Percentiles rank a stretch among this genome's conserved stretches.
Conservation (phyloP, 2,113 vertebrate genomes). For the Pionites leucogaster region DNA sequence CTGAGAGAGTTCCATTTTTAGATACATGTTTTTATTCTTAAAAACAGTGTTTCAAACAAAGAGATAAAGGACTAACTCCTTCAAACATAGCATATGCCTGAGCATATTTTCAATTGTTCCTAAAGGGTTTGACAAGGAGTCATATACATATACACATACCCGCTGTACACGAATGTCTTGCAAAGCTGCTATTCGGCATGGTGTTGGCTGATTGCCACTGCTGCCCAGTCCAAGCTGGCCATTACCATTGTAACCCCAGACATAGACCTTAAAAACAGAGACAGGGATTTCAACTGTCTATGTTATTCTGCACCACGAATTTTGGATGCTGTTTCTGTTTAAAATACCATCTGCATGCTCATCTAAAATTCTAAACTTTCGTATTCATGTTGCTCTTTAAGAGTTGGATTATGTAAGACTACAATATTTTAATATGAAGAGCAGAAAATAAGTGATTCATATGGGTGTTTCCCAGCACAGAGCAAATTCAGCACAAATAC, state of each 20-base stretch:
- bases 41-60: not conserved
- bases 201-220: slow-evolving; percentile 93
- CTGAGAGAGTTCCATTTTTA: not conserved
- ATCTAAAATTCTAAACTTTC: not conserved
- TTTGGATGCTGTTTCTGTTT: not conserved
- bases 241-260: slow-evolving; percentile 98
- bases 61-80: not conserved
- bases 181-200: slow-evolving; percentile 90
- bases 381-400: not conserved
- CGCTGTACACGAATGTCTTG: slow-evolving; percentile 89
- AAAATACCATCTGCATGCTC: not conserved
- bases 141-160: slow-evolving; percentile 82
- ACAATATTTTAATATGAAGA: not conserved
- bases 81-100: not conserved
- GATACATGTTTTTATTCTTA: not conserved
- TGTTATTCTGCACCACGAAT: not conserved
- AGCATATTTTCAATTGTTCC: not conserved
- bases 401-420: not conserved
- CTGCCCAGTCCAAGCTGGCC: slow-evolving; percentile 95
- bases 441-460: not conserved
- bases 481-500: not conserved
- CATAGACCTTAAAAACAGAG: slow-evolving; percentile 83
- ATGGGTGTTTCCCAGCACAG: not conserved
- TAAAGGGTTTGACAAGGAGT: fast-evolving
- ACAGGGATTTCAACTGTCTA: not conserved